Percentiles rank a stretch among this genome's conserved stretches.
Evolutionary conservation across 53 echinoderm and acorn worm genomes (phyloP).

Genomic region (Holothuria scabra): DNA sequence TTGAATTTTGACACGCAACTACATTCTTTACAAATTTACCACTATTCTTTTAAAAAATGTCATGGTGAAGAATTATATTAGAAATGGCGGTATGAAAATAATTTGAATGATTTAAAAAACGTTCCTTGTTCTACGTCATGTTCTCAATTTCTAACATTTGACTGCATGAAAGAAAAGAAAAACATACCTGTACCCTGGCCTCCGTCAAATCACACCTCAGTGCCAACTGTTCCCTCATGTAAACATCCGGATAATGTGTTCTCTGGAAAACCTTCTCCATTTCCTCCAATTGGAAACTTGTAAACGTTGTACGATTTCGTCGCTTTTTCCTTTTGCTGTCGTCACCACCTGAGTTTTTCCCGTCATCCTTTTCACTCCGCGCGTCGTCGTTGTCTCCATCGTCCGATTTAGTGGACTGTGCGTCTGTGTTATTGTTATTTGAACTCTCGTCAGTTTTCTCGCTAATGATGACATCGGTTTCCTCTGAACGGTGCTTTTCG

Average conservation of each 20-base stretch:
- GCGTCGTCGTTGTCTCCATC: constrained; percentile 81
- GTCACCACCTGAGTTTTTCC: constrained; percentile 73
- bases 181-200: constrained; percentile 94
- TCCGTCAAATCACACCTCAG: constrained; percentile 95
- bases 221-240: constrained; percentile 93
- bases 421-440: constrained; percentile 66
- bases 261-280: constrained; percentile 99
- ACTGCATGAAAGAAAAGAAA: neutral
- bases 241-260: constrained; percentile 98
- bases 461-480: constrained; percentile 29
- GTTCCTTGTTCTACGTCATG: too few species aligned
- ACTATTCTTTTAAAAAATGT: too few species aligned
- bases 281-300: constrained; percentile 96
- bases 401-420: constrained; percentile 64
- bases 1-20: too few species aligned
- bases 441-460: constrained; percentile 21
- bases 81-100: too few species aligned
- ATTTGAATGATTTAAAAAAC: too few species aligned
- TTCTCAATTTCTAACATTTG: neutral
- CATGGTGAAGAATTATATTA: too few species aligned
- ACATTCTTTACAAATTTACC: too few species aligned
- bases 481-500: constrained; percentile 53
- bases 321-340: constrained; percentile 95
- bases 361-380: constrained; percentile 71
- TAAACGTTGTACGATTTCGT: constrained; percentile 95